Evolutionary conservation across 37 sponge, comb jelly and placozoan genomes (phyloP).

Genomic region (Mnemiopsis leidyi): DNA sequence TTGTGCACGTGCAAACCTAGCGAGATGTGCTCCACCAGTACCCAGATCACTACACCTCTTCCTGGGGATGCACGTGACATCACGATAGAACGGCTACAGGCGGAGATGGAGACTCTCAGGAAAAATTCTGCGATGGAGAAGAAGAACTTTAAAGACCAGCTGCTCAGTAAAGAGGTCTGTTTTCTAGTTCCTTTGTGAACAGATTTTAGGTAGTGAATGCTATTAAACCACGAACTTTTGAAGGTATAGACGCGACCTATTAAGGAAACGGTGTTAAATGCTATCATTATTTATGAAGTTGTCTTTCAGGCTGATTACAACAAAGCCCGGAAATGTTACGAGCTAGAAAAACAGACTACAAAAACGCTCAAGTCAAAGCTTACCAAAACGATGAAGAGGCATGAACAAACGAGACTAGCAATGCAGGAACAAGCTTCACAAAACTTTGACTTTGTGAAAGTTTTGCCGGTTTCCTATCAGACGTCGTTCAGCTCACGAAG

Average conservation of each 20-base stretch:
- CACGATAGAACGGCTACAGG: not conserved
- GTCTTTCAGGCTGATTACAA: conserved; percentile 25
- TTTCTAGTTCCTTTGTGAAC: not conserved
- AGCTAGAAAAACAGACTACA: not conserved
- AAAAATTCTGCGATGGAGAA: not conserved
- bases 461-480: not conserved
- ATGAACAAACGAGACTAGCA: no score
- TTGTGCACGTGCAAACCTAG: not conserved
- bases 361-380: not conserved
- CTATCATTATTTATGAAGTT: no score
- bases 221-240: no score
- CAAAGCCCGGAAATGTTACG: not conserved
- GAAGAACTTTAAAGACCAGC: conserved; percentile 2
- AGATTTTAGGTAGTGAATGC: no score
- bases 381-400: not conserved
- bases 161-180: not conserved
- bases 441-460: not conserved
- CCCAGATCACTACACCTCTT: not conserved
- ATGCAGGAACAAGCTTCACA: not conserved
- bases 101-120: not conserved
- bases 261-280: no score
- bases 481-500: not conserved
- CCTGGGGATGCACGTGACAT: not conserved
- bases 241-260: no score
- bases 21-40: not conserved